Conservation (phyloP, 2,113 vertebrate species). For the Circaetus cinerascens region DNA sequence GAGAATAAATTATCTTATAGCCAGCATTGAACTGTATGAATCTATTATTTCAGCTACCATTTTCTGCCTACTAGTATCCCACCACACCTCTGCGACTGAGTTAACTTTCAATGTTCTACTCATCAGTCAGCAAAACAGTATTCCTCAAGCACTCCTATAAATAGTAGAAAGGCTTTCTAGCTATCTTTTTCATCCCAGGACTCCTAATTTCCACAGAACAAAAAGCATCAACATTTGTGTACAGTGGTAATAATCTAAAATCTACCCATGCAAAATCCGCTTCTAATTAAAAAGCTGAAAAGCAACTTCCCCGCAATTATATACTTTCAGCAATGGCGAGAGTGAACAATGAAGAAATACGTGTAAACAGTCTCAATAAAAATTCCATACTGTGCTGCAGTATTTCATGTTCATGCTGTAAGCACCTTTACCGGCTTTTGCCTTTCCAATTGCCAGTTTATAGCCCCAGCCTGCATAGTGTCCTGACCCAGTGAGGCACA, state of each 20-base stretch:
- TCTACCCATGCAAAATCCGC: not conserved
- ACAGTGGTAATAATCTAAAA: not conserved
- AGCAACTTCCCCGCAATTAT: not conserved
- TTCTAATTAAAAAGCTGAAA: not conserved
- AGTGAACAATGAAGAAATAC: not conserved
- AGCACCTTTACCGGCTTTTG: not conserved
- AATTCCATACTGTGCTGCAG: not conserved
- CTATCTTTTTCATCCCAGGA: not conserved
- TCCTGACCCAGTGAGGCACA: not conserved
- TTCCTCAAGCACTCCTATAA: not conserved
- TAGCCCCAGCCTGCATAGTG: not conserved
- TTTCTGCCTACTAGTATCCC: not conserved
- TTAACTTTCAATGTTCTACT: not conserved
- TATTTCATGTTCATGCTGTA: not conserved
- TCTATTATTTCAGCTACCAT: not conserved
- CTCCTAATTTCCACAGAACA: not conserved
- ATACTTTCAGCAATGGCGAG: not conserved
- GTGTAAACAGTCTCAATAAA: not conserved
- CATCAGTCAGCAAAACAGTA: not conserved
- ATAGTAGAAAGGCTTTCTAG: not conserved
- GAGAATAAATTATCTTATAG: not conserved
- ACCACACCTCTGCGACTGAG: not conserved
- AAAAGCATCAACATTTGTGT: not conserved
- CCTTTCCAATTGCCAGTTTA: not conserved
- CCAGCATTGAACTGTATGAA: not conserved